These are phyloP conservation scores for Sebastiscus tertius DNA, from an alignment of 2,797 vertebrate species.

Conservation along the genomic window DNA sequence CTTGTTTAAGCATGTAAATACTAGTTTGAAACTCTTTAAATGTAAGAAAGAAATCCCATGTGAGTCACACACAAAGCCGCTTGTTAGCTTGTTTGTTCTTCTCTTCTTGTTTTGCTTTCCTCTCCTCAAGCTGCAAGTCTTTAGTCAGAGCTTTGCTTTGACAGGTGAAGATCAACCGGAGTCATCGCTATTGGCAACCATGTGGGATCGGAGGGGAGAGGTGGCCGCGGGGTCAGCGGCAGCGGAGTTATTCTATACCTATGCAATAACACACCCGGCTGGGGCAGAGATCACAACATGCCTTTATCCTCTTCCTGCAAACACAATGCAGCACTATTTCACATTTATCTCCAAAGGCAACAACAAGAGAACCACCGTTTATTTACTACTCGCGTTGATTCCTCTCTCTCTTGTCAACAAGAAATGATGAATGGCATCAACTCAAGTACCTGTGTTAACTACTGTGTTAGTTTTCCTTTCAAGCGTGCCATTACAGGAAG, in stretches of 20 bases:
- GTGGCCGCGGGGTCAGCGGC: constrained; percentile 73
- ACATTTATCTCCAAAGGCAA: constrained; percentile 34
- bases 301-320: constrained; percentile 71
- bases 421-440: constrained; percentile 35
- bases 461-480: constrained; percentile 35
- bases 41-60: neutral
- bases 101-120: constrained; percentile 76
- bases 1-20: neutral
- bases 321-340: constrained; percentile 59
- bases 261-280: constrained; percentile 76
- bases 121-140: constrained; percentile 80
- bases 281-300: constrained; percentile 75
- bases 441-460: constrained; percentile 7
- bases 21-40: neutral
- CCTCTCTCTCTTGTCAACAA: constrained; percentile 15
- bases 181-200: constrained; percentile 78
- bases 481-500: constrained; percentile 40
- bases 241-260: constrained; percentile 80
- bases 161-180: constrained; percentile 85
- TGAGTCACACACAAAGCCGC: constrained; percentile 13
- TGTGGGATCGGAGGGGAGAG: constrained; percentile 72
- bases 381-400: constrained; percentile 3
- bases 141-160: constrained; percentile 84
- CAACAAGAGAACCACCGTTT: neutral
- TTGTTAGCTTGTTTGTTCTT: constrained; percentile 65